Percentiles rank a stretch among this genome's conserved stretches.
These are phyloP conservation scores for Notolepis coatsorum DNA, from an alignment of 2,797 vertebrate species.

Conservation along the genomic window DNA sequence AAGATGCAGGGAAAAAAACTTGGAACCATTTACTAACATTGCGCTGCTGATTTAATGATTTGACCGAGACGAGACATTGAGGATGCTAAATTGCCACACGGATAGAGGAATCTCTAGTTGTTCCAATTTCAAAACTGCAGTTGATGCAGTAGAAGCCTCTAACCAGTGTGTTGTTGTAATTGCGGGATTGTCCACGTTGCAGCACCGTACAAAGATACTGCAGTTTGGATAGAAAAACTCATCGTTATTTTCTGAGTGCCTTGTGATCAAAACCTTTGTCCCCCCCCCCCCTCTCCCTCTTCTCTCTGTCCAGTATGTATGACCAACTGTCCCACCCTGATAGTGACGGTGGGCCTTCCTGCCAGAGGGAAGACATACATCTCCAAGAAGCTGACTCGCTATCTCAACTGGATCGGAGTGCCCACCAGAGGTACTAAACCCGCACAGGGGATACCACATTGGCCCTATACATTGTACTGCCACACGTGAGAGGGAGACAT, in stretches of 20 bases:
- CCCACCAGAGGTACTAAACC: conserved; percentile 89
- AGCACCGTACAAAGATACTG: too few species aligned
- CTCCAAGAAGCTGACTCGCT: conserved; percentile 98
- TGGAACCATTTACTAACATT: too few species aligned
- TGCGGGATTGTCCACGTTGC: too few species aligned
- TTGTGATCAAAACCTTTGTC: not conserved
- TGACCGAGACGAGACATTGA: too few species aligned
- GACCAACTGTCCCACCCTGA: conserved; percentile 98
- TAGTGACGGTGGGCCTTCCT: conserved; percentile 97
- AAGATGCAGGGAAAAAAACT: too few species aligned
- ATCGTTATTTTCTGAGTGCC: not conserved
- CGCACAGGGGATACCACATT: not conserved
- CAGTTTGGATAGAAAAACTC: too few species aligned
- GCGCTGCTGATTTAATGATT: too few species aligned
- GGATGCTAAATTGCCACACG: too few species aligned
- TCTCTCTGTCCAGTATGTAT: conserved; percentile 87
- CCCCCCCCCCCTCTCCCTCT: not conserved
- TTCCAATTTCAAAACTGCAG: too few species aligned
- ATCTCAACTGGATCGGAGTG: conserved; percentile 98
- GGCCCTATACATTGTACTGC: not conserved
- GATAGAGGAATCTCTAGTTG: too few species aligned
- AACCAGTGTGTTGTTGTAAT: too few species aligned
- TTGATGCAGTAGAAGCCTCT: too few species aligned
- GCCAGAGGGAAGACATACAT: conserved; percentile 98
- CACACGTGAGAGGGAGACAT: not conserved